Base-by-base conservation (phyloP, 2,888 invertebrate species). In the Podabrus alpinus region DNA sequence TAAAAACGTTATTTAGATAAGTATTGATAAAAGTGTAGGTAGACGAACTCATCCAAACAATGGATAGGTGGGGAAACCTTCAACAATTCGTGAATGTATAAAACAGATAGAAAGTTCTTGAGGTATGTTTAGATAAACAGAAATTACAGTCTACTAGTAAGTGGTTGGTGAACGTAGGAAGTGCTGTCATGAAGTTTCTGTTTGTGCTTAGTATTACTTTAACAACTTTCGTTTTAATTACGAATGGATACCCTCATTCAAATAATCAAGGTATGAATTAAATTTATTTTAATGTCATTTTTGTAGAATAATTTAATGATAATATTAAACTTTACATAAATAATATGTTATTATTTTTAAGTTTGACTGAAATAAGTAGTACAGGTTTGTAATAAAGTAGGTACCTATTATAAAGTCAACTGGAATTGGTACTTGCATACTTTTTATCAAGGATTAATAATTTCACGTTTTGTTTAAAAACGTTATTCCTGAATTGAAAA, bases 91-190 rank as follows among this genome's bases (percentile, higher is more conserved):
- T 77, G 76, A 82, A 77, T 80, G 81, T 82, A 82, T 82, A 80
- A 82, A 82, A 81, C 77, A 79, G 82, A 83, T 84, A 84, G 84
- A 84, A 84, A 84, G 84, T 84, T 83, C 83, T 80, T 82, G 78
- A 61, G 68, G 79, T 77, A 72, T 79, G 81, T 82, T 83, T 82
- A 81, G 79, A 76, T 78, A 78, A 79, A 78, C 79, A 79, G 64
- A 68, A 76, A 79, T 80, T 76, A 76, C 45, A 74, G 76, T 72
- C 78, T 79, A 45, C 45, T 45, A 45, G 81, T 81, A 79, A 79
- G 82, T 81, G 82, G 81, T 77, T 81, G 80, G 82, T 83, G 81
- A 81, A 80, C 81, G 80, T 79, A 81, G 80, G 79, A 83, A 83
- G 83, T 83, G 82, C 77, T 79, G 77, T 75, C 79, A 84, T 85